phyloP scores from a whole-genome alignment of 2,113 vertebrate genomes.

The Syngnathoides biaculeatus region DNA sequence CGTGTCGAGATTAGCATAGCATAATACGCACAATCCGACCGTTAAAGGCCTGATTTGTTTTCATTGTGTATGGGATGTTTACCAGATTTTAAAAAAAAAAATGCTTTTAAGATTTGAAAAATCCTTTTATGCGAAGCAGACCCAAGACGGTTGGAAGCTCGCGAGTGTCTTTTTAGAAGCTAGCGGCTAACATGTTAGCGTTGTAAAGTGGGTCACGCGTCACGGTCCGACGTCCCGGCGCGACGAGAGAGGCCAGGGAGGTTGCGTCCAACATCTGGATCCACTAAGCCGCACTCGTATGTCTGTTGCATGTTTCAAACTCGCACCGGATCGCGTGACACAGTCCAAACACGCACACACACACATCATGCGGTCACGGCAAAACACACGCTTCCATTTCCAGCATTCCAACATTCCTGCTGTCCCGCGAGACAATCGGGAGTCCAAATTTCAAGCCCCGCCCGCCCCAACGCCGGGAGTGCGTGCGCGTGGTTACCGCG shows the following conservation, averaged over 20 bases:
- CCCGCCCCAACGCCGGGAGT: background rate
- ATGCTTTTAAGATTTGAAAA: too few relatives aligned
- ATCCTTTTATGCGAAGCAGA: too few relatives aligned
- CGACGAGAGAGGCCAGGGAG: background rate
- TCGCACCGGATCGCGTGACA: constrained; percentile 36
- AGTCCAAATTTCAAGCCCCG: background rate
- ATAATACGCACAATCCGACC: too few relatives aligned
- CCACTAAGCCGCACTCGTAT: constrained; percentile 40
- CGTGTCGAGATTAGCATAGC: too few relatives aligned
- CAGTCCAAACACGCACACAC: constrained; percentile 22
- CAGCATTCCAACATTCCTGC: constrained; percentile 51
- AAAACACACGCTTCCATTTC: constrained; percentile 53
- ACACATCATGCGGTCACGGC: constrained; percentile 39
- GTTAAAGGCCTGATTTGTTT: too few relatives aligned
- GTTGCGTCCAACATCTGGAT: constrained; percentile 52
- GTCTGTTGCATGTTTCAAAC: constrained; percentile 38
- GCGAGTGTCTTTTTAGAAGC: background rate
- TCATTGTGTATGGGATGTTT: too few relatives aligned
- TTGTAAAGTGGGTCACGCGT: background rate
- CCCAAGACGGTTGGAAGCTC: too few relatives aligned
- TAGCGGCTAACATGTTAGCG: too few relatives aligned
- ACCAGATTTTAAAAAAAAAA: too few relatives aligned
- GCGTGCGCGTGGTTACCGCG: background rate
- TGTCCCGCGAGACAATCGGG: constrained; percentile 17
- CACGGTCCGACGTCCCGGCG: background rate